Percentiles rank a stretch among this genome's conserved stretches.
Evolutionary conservation across 2,113 vertebrate species (phyloP).

Genomic region (Leptobrachium leishanense): DNA sequence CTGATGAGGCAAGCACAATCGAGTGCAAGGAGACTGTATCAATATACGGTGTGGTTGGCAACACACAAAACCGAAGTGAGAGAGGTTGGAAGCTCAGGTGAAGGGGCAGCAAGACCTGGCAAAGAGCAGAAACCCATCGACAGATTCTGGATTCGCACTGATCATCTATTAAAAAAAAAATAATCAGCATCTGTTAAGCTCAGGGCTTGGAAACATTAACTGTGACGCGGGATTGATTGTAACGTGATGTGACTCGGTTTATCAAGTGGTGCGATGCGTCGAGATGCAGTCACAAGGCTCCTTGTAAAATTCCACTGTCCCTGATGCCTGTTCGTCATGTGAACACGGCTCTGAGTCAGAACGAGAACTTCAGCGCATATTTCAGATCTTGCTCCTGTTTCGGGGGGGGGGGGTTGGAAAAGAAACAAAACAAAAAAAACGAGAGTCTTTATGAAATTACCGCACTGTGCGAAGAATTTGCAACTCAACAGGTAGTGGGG

Average conservation of each 20-base stretch:
- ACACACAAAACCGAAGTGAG: too few species aligned
- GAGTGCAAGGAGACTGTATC: too few species aligned
- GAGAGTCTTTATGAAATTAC: background rate
- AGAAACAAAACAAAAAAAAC: background rate
- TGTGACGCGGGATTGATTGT: background rate
- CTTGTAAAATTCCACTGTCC: constrained; percentile 41
- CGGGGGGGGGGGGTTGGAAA: background rate
- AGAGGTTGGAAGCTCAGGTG: too few species aligned
- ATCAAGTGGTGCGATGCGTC: background rate
- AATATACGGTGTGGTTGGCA: too few species aligned
- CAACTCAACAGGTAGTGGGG: constrained; percentile 14
- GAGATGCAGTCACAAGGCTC: constrained; percentile 12
- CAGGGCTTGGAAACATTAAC: background rate
- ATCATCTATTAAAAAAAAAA: too few species aligned
- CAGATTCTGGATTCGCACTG: too few species aligned
- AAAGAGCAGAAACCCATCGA: too few species aligned
- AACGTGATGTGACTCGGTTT: background rate
- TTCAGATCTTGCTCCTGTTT: background rate
- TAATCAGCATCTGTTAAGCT: too few species aligned
- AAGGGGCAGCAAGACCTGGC: too few species aligned
- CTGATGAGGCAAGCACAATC: too few species aligned
- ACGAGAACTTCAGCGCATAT: background rate
- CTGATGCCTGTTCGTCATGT: background rate
- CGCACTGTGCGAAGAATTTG: background rate
- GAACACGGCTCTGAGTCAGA: background rate